Base-by-base conservation (phyloP, 2,797 vertebrate genomes). In the Discoglossus pictus region DNA sequence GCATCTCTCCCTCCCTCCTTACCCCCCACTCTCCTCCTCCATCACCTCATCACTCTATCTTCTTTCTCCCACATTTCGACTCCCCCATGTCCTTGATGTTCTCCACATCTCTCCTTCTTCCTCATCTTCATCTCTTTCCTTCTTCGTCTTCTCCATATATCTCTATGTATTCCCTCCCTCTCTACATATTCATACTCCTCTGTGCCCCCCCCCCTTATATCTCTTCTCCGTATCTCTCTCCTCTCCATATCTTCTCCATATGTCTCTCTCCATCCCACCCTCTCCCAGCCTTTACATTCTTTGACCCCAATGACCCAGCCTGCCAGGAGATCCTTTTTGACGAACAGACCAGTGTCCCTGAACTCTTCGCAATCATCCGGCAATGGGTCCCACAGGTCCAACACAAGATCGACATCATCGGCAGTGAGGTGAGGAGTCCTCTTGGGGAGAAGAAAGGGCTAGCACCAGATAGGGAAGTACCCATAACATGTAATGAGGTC, bases 381-480 rank as follows among this genome's bases (percentile, higher is more conserved):
- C 94, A 97, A 74, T 97, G 94, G 94, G 94, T 97, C 2, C 94
- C 93, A 0, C 94, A 97, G 72, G 94, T 96, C 38, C 94, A 97
- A 66, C 94, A 97, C 85, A 94, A 94, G 83, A 94, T 96, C 0
- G 94, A 97, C 47, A 55, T 93, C 66, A 97, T 97, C 0, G 94
- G 94, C 59, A 92, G 89, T 1, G 93, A 97, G 90, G 94, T 94
- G 66, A 76, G 15, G 5, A 1, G 18, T 36, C 40, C 4, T 4
- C 4, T 4, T 4, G 13, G 4, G 4, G 11, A 43, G 13, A 43
- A 5, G 4, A 4, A 4, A 12, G 6, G 13, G 3, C 4, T 43
- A 6, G 40, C 40, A n/a, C 13, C 40, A n/a, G n/a, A n/a, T n/a
- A n/a, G n/a, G n/a, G n/a, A n/a, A n/a, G n/a, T n/a, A n/a, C n/a